Evolutionary conservation across 2,888 invertebrate species (phyloP), one percentile per base, ranked within the genome.

Genomic region (Stenurella melanura): DNA sequence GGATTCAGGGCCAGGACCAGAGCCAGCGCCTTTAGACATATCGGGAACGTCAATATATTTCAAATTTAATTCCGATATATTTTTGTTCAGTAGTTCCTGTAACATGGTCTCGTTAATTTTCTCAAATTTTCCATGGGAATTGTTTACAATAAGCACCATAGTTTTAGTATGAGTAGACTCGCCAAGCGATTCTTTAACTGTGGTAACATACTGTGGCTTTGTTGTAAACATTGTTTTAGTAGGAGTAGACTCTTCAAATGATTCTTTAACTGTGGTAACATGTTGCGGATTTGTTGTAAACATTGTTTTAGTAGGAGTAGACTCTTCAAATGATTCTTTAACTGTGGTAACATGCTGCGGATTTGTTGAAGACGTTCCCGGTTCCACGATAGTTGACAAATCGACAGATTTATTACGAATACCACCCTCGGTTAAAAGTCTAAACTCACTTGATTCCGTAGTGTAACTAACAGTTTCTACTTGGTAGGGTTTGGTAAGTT

Each of bases 71-170:
- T 83, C 78, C 9, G 76, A 61, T 11, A 82, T 34, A 7, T 80
- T 58, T 42, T 78, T 78, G 21, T 82, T 80, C 6, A 83, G 50
- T 21, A 84, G 73, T 50, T 78, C 78, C 60, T 84, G 81, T 19
- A 84, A 64, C 18, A 77, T 18, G 1, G 81, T 74, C 50, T 81
- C 75, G 54, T 84, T 83, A 11, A 83, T 38, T 72, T 82, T 82
- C 38, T 64, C 64, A 6, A 81, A 66, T 73, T 81, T 79, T 11
- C 64, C 73, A 50, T 75, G 78, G 10, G 80, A 81, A 63, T 81
- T 79, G 60, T 84, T 83, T 17, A 84, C 75, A 10, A 84, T 77
- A 38, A 82, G 61, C 30, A 84, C 82, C 17, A 82, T 50, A 12
- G 71, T 74, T 71, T 77, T 81, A 2, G 74, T 75, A 1, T 15